These are phyloP conservation scores for Sciurus vulgaris DNA, from an alignment of 2,797 vertebrate genomes.

Conservation along the genomic window DNA sequence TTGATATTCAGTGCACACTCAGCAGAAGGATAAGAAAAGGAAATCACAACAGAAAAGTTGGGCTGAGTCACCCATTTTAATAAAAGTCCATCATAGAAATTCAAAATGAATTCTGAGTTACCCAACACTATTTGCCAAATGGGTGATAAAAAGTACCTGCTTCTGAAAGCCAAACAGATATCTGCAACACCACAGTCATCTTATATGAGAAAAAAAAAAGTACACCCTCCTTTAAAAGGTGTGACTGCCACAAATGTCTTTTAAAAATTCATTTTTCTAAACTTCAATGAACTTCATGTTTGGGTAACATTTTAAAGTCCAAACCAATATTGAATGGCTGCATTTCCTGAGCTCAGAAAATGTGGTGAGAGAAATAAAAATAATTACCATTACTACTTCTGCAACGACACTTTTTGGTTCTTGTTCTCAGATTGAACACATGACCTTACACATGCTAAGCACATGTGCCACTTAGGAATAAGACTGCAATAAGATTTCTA, in stretches of 20 bases:
- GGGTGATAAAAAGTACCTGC: not conserved
- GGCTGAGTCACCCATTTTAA: conserved; percentile 27
- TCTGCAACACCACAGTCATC: not conserved
- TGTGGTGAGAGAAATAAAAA: not conserved
- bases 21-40: not conserved
- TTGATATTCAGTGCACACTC: not conserved
- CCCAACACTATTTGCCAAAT: not conserved
- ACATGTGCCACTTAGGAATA: not conserved
- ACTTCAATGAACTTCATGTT: not conserved
- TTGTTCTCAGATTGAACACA: not conserved
- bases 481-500: not conserved
- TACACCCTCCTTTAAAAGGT: not conserved
- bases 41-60: not conserved
- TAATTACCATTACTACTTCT: not conserved
- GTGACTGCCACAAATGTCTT: not conserved
- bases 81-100: conserved; percentile 28
- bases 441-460: too few species aligned
- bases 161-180: conserved; percentile 1
- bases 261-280: not conserved
- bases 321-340: not conserved
- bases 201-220: not conserved
- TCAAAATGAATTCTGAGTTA: conserved; percentile 56
- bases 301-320: not conserved
- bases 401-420: not conserved
- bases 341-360: not conserved